A percentile compares a stretch with the other conserved stretches of the same genome.
Evolutionary conservation across 2,113 vertebrate genomes (phyloP).

Genomic region (Callaeas wilsoni): DNA sequence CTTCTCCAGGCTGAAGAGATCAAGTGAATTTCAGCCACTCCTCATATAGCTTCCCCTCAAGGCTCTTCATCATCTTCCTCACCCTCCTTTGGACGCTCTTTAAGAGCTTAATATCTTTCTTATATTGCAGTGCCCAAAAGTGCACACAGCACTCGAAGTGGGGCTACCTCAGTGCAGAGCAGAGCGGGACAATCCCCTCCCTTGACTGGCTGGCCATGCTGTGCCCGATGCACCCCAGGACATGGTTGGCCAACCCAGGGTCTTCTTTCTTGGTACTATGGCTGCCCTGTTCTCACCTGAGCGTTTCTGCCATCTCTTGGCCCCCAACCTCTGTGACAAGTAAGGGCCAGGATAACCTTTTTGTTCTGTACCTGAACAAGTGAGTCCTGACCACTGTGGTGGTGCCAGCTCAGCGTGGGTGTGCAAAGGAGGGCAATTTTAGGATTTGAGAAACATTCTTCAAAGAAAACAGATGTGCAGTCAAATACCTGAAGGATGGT

Average conservation of each 20-base stretch:
- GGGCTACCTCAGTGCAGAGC: neutral
- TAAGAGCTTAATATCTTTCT: neutral
- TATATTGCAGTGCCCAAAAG: neutral
- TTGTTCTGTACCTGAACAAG: neutral
- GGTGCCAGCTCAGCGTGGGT: neutral
- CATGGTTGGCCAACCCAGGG: fast-evolving
- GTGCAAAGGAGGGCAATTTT: neutral
- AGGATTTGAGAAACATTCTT: neutral
- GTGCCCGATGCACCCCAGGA: neutral
- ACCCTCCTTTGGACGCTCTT: neutral
- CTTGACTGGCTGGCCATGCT: neutral
- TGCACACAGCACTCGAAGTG: fast-evolving
- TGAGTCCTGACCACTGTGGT: neutral
- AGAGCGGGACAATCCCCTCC: neutral
- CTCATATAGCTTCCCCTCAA: neutral
- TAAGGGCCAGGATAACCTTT: neutral
- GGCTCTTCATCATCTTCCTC: neutral
- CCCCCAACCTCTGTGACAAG: neutral
- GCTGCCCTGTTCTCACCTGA: neutral
- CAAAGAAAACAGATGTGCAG: neutral
- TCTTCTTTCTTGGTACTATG: fast-evolving
- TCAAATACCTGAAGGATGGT: neutral
- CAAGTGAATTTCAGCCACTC: neutral
- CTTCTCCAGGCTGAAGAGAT: neutral
- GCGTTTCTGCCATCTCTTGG: neutral